These are phyloP conservation scores for Micromussa lordhowensis DNA, from an alignment of 92 coral and sea anemone genomes.

Conservation along the genomic window DNA sequence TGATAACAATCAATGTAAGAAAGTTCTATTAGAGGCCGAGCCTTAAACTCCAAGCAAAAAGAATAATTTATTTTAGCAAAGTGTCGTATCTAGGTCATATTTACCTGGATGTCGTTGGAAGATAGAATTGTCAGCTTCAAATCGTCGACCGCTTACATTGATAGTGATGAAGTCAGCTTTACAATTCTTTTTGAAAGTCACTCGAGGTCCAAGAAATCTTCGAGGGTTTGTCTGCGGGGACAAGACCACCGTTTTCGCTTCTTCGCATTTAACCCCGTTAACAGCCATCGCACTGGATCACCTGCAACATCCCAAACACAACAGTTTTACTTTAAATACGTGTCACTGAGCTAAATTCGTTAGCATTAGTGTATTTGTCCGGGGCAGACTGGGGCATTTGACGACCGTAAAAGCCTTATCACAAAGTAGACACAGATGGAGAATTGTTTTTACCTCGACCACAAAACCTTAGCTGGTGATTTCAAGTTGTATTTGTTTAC, in stretches of 20 bases:
- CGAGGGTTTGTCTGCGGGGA: background rate
- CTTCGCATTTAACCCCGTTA: constrained; percentile 3
- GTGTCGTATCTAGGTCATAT: background rate
- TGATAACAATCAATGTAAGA: background rate
- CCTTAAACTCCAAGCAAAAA: background rate
- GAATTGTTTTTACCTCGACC: background rate
- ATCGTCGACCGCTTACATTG: constrained; percentile 94
- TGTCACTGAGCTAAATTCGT: background rate
- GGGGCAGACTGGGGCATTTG: background rate
- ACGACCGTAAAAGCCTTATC: background rate
- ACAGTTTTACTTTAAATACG: background rate
- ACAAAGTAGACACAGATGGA: background rate
- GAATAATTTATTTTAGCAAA: background rate
- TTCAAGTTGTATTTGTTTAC: constrained; percentile 12
- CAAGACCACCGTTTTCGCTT: background rate
- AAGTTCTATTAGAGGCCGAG: background rate
- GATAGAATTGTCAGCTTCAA: constrained; percentile 73
- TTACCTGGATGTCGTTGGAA: constrained; percentile 93
- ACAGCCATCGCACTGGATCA: constrained; percentile 17
- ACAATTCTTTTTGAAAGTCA: constrained; percentile 21
- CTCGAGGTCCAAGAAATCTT: background rate
- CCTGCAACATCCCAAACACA: constrained; percentile 10
- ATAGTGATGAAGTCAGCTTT: constrained; percentile 64
- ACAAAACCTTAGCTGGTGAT: constrained; percentile 17
- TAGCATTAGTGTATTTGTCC: background rate